Evolutionary conservation across 2,797 vertebrate genomes (phyloP), one percentile per base, ranked within the genome.

Genomic region (Heliangelus exortis): DNA sequence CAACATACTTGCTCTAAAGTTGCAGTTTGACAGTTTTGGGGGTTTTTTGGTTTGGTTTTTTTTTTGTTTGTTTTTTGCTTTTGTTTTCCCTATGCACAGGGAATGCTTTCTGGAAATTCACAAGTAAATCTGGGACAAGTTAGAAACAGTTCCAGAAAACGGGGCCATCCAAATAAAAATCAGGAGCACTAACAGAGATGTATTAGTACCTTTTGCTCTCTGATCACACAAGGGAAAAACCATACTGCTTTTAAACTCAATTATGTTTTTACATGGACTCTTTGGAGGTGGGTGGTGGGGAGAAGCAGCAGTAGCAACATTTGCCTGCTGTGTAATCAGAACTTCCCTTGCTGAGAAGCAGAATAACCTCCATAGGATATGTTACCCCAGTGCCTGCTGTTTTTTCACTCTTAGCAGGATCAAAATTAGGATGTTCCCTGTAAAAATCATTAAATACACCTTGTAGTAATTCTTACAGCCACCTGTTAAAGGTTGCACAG

Each of bases 271-370:
- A 76, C 33, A 20, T 2, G 19, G 39, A 39, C 36, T 61, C 33
- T 39, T 0, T 15, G 12, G 39, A 31, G 16, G 16, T 4, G 2
- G 20, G 26, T 22, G 2, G 26, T 25, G 6, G 5, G 10, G 31
- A 82, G 22, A 59, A 89, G 25, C 18, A 87, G 23, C 14, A 66
- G 68, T 36, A 73, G 13, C 6, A 4, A 19, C 31, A 63, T 90
- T 73, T 1, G 5, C 34, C 48, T 79, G 17, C 33, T n/a, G 5
- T 25, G 13, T 68, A 59, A 84, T 43, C 45, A 67, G 48, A 61
- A 50, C 25, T 48, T 82, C 47, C 36, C 74, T 71, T 67, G 22
- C 68, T 3, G 4, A 73, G n/a, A 74, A 87, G 23, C 0, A 1
- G 48, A 76, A 80, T 12, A 71, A 71, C 14, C 26, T 84, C 55